phyloP scores from a whole-genome alignment of 2,113 vertebrate genomes.

The Marmota monax region DNA sequence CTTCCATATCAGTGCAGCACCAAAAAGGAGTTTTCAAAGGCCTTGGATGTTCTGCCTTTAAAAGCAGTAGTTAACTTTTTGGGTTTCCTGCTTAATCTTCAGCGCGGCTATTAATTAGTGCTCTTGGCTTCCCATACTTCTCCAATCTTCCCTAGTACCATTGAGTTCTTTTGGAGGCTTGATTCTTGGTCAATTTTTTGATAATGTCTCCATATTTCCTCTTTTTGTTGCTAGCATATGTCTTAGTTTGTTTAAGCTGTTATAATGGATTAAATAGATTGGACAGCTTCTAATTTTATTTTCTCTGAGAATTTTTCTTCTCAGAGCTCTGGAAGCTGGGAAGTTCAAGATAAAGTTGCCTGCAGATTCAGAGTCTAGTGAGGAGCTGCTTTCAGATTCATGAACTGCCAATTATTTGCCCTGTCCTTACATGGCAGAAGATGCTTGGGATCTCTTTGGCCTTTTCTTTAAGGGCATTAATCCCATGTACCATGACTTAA shows the following conservation, averaged over 20 bases:
- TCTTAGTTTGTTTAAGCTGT: background rate
- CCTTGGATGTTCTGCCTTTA: background rate
- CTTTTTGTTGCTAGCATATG: background rate
- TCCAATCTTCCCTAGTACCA: background rate
- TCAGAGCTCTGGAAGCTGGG: too few species aligned
- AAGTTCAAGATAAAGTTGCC: too few species aligned
- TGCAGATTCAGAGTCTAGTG: too few species aligned
- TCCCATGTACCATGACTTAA: too few species aligned
- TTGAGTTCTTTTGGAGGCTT: background rate
- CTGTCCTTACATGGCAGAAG: background rate
- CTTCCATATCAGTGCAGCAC: background rate
- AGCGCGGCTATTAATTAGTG: background rate
- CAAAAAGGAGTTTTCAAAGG: background rate
- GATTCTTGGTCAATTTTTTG: background rate
- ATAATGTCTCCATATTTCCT: background rate
- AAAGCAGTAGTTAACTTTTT: background rate
- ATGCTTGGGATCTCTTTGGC: background rate
- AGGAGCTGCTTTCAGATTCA: too few species aligned
- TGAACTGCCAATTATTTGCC: too few species aligned
- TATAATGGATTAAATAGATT: background rate
- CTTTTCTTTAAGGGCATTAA: background rate
- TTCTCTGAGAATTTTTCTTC: too few species aligned
- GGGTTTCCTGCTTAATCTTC: background rate
- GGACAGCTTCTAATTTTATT: too few species aligned
- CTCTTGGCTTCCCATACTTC: background rate